Evolutionary conservation across 2,888 invertebrate species (phyloP), one percentile per base, ranked within the genome.

Genomic region (Autographa gamma): DNA sequence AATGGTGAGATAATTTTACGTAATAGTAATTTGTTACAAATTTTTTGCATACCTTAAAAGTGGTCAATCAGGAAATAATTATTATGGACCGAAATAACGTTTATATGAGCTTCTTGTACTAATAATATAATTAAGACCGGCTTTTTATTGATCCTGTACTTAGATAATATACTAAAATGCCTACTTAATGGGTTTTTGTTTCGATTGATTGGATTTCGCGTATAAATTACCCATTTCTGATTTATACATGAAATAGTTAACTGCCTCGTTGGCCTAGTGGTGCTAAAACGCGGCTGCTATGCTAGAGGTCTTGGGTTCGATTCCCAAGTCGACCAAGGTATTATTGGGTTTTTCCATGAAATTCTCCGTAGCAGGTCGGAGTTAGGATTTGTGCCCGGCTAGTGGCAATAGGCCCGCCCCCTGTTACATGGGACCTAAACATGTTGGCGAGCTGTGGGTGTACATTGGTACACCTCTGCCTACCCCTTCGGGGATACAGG

Each of bases 31-130:
- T 73, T 74, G 70, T 73, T 60, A 70, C n/a, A 19, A 60, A 63
- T 80, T 82, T 76, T 82, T 63, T 52, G 70, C 56, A 41, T 41
- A 11, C 66, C 16, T 66, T 34, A 34, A 70, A 79, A 80, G 73
- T 72, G 62, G 84, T 83, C 77, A 68, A 84, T 64, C 84, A 76
- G 84, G 84, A 84, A 81, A 66, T 73, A 67, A 32, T 66, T 60
- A 63, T 25, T 32, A n/a, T n/a, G 16, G 19, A 59, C 54, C 14
- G 73, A 76, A 76, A 79, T 74, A 56, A 69, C 61, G 68, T 75
- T 73, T 18, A 74, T 71, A 73, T 71, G 62, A 66, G 54, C 66
- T 68, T 72, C 71, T 63, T 18, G 41, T 43, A 73, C 60, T 71
- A 70, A 74, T 67, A 48, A 38, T 32, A 31, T 76, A 63, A 77